These are phyloP conservation scores for Terrapene triunguis DNA, from an alignment of 2,113 vertebrate species.

Conservation along the genomic window DNA sequence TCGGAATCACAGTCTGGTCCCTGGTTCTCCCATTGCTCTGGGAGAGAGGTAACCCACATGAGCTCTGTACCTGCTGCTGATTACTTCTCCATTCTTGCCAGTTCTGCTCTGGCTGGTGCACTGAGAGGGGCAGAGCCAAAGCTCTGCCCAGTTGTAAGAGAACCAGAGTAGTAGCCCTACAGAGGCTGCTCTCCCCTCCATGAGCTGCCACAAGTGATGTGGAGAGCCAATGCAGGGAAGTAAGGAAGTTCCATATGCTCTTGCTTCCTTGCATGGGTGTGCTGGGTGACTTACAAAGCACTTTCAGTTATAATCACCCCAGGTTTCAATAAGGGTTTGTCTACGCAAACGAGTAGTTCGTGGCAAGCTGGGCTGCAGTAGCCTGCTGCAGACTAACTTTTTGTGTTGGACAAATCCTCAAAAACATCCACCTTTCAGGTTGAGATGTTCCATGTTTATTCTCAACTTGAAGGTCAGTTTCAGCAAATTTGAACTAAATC, in stretches of 20 bases:
- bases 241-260: background rate
- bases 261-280: background rate
- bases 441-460: slow-evolving; percentile 35
- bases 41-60: background rate
- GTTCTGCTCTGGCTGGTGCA: background rate
- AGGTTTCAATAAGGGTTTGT: background rate
- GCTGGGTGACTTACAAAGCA: background rate
- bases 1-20: background rate
- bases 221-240: background rate
- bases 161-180: background rate
- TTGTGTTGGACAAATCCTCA: background rate
- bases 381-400: background rate
- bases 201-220: background rate
- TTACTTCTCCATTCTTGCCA: background rate
- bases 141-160: background rate
- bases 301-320: background rate
- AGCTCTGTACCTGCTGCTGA: background rate
- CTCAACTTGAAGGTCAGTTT: background rate
- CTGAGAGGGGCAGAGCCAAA: background rate
- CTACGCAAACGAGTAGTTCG: background rate
- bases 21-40: background rate
- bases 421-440: background rate
- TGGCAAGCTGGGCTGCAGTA: background rate
- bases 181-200: background rate
- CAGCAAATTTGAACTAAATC: slow-evolving; percentile 11